Base-by-base conservation (phyloP, 2,888 invertebrate genomes). In the Agonopterix alstromeriana region DNA sequence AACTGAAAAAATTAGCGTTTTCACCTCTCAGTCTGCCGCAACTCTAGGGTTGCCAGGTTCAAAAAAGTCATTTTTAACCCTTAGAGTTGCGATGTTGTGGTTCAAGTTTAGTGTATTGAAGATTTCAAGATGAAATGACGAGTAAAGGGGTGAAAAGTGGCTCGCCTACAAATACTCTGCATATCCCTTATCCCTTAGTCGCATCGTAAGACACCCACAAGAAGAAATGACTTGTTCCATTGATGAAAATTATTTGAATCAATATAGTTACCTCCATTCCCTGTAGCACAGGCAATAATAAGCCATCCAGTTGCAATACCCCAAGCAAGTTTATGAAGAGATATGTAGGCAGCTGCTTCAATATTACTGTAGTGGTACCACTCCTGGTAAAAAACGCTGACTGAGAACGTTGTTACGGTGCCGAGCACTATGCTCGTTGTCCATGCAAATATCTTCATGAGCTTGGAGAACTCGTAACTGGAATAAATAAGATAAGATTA, bases 271-370 rank as follows among this genome's bases (percentile, higher is more conserved):
- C 92, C 92, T 72, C 92, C 92, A 73, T 93, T 92, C 45, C 92
- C 91, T 17, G 93, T 93, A 10, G 93, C 93, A 59, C 93, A 93
- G 0, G 92, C 91, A 47, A 94, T 76, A 3, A 93, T 84, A 3
- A 92, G 65, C 94, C 94, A 94, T 2, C 92, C 92, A 43, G 92
- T 90, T 0, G 91, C 90, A 3, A 93, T 77, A 56, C 92, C 91
- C 94, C 94, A 94, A 0, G 92, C 91, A 3, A 92, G 77, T 60
- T 92, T 90, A 65, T 94, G 93, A 7, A 93, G 69, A 0, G 92
- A 90, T 4, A 93, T 90, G 63, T 94, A 94, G 0, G 91, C 71
- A 0, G 93, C 91, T 1, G 93, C 91, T 60, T 92, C 93, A 0
- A 92, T 62, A 0, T 77, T 72, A 45, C 88, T 90, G 60, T 90